Base-by-base conservation (phyloP, 1,140 invertebrate genomes). In the Aphelenchoides besseyi region DNA sequence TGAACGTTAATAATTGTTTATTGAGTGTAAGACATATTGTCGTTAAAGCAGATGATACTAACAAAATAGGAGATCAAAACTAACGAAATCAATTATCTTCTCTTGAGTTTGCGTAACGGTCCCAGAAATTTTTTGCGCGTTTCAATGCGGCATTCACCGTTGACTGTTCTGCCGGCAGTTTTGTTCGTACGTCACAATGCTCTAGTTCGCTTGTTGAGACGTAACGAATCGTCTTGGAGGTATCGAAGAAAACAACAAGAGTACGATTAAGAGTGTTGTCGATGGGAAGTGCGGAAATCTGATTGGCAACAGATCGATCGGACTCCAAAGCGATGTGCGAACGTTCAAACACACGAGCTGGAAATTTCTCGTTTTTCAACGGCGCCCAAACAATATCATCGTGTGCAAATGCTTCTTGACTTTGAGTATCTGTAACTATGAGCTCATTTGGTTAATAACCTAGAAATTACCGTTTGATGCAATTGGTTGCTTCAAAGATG, bases 301-400 rank as follows among this genome's bases (percentile, higher is more conserved):
- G 16, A n/a, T 37, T 35, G n/a, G 63, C 36, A 53, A 36, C 3
- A 23, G n/a, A 33, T 16, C 5, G n/a, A n/a, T 66, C 63, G n/a
- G 16, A 12, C 32, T 66, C 63, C n/a, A 66, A 30, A 23, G n/a
- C 63, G 32, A 53, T 37, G 28, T 18, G 30, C 1, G 48, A 12
- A 16, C 63, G 35, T 18, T 75, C 74, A 18, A 75, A 61, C 1
- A 75, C 74, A 16, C 74, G 75, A 8, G 67, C 74, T 3, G 74
- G 74, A 35, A 75, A 52, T 67, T 71, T 26, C 2, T n/a, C 29
- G n/a, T 35, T 52, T 3, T 71, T 57, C 32, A 75, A n/a, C 3
- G 8, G 9, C 18, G 32, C 74, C 71, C 71, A 75, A n/a, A 75
- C 74, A 33, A 75, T 75, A 59, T 75, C 74, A n/a, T 75, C 74